Conservation (phyloP, 2,797 vertebrate genomes). For the Megalops cyprinoides region DNA sequence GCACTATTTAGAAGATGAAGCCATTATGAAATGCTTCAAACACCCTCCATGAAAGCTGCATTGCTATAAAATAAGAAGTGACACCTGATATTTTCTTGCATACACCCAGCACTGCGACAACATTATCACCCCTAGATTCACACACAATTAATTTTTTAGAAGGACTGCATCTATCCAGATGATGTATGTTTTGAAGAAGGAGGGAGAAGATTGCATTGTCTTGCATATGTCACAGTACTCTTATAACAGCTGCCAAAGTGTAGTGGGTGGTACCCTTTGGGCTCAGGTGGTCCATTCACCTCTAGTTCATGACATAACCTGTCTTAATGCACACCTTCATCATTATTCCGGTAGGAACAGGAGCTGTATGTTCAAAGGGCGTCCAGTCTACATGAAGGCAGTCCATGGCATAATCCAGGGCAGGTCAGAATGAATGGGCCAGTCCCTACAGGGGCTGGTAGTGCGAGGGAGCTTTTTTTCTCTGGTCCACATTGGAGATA, state of each 20-base stretch:
- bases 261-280: not conserved
- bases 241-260: too few relatives aligned
- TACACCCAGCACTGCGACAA: too few relatives aligned
- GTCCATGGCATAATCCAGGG: not conserved
- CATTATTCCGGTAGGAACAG: not conserved
- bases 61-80: not conserved
- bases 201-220: too few relatives aligned
- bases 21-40: not conserved
- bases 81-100: not conserved
- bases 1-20: not conserved
- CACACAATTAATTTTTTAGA: too few relatives aligned
- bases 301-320: not conserved
- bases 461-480: slow-evolving; percentile 8
- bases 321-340: not conserved
- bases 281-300: not conserved
- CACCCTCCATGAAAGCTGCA: too few relatives aligned
- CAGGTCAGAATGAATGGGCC: not conserved
- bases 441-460: not conserved
- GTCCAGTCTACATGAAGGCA: not conserved
- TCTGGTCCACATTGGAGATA: slow-evolving; percentile 59
- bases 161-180: too few relatives aligned
- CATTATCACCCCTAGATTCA: too few relatives aligned
- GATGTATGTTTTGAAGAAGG: too few relatives aligned
- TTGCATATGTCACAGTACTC: too few relatives aligned
- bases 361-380: not conserved